phyloP scores from a whole-genome alignment of 1,140 invertebrate species.

The Drosophila paulistorum region DNA sequence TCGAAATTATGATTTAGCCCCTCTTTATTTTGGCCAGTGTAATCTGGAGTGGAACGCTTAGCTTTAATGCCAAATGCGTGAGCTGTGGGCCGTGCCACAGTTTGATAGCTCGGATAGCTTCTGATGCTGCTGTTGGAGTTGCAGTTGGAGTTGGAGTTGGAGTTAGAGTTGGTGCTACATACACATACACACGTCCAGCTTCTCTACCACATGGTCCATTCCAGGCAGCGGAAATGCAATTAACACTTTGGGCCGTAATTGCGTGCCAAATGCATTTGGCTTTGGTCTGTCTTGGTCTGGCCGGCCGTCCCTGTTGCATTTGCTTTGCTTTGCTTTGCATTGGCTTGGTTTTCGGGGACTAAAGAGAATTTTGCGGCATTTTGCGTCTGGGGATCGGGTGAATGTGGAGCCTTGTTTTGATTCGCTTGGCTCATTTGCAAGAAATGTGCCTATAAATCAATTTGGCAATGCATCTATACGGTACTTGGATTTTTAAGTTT shows the following conservation, averaged over 20 bases:
- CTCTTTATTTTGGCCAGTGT: slow-evolving; percentile 5
- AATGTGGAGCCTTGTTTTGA: slow-evolving; percentile 60
- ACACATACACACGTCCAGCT: neutral
- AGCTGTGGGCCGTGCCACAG: slow-evolving; percentile 68
- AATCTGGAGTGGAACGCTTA: slow-evolving; percentile 14
- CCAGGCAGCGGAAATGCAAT: slow-evolving; percentile 71
- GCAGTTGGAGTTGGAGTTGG: slow-evolving; percentile 13
- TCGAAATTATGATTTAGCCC: no score
- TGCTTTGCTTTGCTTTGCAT: neutral
- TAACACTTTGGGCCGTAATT: slow-evolving; percentile 80
- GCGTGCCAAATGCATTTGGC: slow-evolving; percentile 77
- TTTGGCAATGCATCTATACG: slow-evolving; percentile 28
- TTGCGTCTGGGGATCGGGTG: slow-evolving; percentile 10
- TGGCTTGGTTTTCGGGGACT: neutral
- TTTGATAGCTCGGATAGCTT: slow-evolving; percentile 61
- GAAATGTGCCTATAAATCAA: slow-evolving; percentile 71
- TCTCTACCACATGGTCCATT: slow-evolving; percentile 22
- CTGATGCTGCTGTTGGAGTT: slow-evolving; percentile 26
- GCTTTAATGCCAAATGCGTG: slow-evolving; percentile 75
- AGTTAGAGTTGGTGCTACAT: slow-evolving; percentile 5
- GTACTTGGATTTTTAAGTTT: slow-evolving; percentile 8
- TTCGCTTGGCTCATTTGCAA: slow-evolving; percentile 74
- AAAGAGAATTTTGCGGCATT: neutral
- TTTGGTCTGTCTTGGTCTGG: slow-evolving; percentile 27
- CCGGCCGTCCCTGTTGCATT: slow-evolving; percentile 21